Conservation (phyloP, 1,140 invertebrate genomes). For the Mizuhopecten yessoensis region DNA sequence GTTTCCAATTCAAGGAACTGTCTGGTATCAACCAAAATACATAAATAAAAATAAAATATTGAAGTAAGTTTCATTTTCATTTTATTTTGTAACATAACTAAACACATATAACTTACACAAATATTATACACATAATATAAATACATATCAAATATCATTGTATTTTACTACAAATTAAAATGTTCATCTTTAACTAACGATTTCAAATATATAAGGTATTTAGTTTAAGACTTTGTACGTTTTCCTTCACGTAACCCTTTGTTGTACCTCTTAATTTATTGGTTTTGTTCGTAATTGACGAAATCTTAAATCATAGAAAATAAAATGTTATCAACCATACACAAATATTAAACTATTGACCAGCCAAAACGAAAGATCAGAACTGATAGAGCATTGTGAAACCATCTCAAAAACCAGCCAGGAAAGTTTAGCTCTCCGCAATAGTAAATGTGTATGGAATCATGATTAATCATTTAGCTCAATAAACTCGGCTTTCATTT, state of each 20-base stretch:
- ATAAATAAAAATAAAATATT: too few species aligned
- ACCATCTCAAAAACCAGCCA: neutral
- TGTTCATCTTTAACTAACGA: too few species aligned
- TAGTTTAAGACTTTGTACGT: neutral
- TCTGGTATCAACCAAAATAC: too few species aligned
- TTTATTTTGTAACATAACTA: neutral
- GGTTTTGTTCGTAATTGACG: neutral
- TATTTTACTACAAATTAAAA: neutral
- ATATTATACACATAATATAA: too few species aligned
- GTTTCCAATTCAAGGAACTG: too few species aligned
- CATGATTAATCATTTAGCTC: neutral
- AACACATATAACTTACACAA: neutral
- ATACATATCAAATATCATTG: neutral
- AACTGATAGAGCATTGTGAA: neutral
- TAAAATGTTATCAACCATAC: slow-evolving; percentile 15
- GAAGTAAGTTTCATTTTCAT: slow-evolving; percentile 16
- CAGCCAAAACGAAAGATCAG: slow-evolving; percentile 25
- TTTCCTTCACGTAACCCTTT: too few species aligned
- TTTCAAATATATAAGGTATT: neutral
- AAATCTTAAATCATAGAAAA: neutral
- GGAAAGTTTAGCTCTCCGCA: too few species aligned
- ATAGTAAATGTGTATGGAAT: neutral
- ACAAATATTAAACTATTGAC: neutral
- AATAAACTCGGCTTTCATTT: neutral
- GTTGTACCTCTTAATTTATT: too few species aligned